Conservation (phyloP, 2,888 invertebrate species). For the Mimumesa dahlbomi region DNA sequence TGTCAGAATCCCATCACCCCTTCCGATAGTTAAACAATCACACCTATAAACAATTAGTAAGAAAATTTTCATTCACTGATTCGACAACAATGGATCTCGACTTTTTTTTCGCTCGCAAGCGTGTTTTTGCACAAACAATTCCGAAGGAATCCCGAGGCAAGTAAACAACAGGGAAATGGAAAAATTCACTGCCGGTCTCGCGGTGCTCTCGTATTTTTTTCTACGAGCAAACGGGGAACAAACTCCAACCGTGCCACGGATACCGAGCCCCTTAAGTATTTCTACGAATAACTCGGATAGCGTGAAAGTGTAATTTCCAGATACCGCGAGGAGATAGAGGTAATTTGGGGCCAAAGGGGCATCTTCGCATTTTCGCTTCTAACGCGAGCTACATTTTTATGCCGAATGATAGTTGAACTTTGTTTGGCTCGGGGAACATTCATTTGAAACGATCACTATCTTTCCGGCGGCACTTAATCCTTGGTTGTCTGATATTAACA, state of each 20-base stretch:
- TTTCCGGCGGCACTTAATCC: no score
- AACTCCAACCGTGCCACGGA: slow-evolving; percentile 1
- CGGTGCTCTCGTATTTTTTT: background rate
- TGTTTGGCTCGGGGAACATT: no score
- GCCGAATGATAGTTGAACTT: no score
- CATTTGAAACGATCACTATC: no score
- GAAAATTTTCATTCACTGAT: background rate
- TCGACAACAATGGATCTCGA: background rate
- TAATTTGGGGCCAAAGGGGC: background rate
- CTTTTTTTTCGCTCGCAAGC: background rate
- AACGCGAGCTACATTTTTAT: no score
- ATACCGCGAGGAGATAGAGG: background rate
- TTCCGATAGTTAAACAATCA: no score
- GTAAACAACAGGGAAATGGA: background rate
- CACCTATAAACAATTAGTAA: no score
- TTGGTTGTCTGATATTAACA: no score
- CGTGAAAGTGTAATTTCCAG: slow-evolving; percentile 12
- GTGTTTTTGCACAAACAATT: background rate
- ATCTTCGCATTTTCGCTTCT: no score
- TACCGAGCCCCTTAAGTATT: slow-evolving; percentile 9
- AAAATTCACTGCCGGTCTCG: background rate
- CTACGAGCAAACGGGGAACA: background rate
- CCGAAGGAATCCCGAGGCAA: background rate
- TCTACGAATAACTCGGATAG: slow-evolving; percentile 22
- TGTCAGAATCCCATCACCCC: no score